Evolutionary conservation across 2,113 vertebrate genomes (phyloP), one percentile per base, ranked within the genome.

Genomic region (Etheostoma cragini): DNA sequence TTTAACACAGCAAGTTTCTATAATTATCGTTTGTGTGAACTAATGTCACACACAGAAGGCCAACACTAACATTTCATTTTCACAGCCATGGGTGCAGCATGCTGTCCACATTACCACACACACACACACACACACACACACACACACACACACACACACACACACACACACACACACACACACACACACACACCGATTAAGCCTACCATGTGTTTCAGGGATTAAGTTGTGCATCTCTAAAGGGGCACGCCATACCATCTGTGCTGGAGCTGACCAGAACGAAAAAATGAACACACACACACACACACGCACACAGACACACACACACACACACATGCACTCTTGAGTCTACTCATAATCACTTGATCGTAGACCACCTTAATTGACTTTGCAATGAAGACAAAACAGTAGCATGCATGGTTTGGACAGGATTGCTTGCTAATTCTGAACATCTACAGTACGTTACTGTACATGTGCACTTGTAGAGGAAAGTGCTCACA

Each of bases 121-220:
- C 10, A 42, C 38, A 42, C 38, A 69, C 46, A 63, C 35, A 21
- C 63, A 26, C n/a, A 62, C 61, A 66, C 45, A 72, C 49, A 76
- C 22, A 50, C 47, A 61, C 24, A 77, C 54, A 63, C 38, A 82
- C 30, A 65, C 63, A 81, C 60, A 72, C 26, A 80, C 62, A 45
- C 38, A 56, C 52, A 65, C 19, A 78, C 69, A 57, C 24, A 3
- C 17, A 47, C 47, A 81, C 60, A 72, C 26, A 80, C 62, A 45
- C 38, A 56, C 52, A 65, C 19, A 78, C 69, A 57, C 24, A 3
- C 17, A 47, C 47, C 1, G 63, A 76, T 85, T 84, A 66, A 90
- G 81, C 61, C 77, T 80, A 88, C 79, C 89, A 91, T 92, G 85
- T 89, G 89, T 84, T 80, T 53, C 35, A 87, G 79, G 87, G 91